Evolutionary conservation across 2,797 vertebrate species (phyloP).

Genomic region (Notolabrus celidotus): DNA sequence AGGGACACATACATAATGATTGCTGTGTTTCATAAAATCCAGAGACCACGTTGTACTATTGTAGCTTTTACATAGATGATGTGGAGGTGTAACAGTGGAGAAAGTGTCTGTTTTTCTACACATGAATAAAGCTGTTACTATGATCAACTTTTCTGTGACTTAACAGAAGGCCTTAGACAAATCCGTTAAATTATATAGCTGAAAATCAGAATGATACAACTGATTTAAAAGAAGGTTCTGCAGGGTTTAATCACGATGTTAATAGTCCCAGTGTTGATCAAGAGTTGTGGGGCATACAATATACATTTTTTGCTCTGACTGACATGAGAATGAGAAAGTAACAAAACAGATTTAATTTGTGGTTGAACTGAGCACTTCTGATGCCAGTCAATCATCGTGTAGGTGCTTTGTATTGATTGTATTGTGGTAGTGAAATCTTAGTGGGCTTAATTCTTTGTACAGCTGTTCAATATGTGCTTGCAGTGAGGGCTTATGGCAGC

Average conservation of each 20-base stretch:
- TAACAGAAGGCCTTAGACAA: not conserved
- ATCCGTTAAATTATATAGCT: not conserved
- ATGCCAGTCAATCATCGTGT: not conserved
- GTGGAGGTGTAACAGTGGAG: not conserved
- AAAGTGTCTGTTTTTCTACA: not conserved
- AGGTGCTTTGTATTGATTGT: slow-evolving; percentile 8
- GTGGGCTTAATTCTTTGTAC: slow-evolving; percentile 5
- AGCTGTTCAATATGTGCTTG: slow-evolving; percentile 17
- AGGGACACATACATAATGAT: too few relatives aligned
- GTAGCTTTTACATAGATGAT: not conserved
- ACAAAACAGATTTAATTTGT: not conserved
- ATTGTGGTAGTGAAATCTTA: not conserved
- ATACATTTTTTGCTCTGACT: not conserved
- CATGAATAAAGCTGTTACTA: not conserved
- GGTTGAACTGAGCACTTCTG: slow-evolving; percentile 9
- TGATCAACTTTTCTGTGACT: not conserved
- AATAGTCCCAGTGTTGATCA: too few relatives aligned
- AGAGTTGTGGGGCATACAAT: not conserved
- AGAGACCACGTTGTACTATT: too few relatives aligned
- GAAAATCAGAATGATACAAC: not conserved
- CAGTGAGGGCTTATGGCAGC: slow-evolving; percentile 4
- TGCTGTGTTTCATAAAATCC: too few relatives aligned
- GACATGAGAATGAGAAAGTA: slow-evolving; percentile 2
- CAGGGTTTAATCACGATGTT: not conserved
- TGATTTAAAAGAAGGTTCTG: not conserved